Conservation (phyloP, 2,113 vertebrate species). For the Shinisaurus crocodilurus region DNA sequence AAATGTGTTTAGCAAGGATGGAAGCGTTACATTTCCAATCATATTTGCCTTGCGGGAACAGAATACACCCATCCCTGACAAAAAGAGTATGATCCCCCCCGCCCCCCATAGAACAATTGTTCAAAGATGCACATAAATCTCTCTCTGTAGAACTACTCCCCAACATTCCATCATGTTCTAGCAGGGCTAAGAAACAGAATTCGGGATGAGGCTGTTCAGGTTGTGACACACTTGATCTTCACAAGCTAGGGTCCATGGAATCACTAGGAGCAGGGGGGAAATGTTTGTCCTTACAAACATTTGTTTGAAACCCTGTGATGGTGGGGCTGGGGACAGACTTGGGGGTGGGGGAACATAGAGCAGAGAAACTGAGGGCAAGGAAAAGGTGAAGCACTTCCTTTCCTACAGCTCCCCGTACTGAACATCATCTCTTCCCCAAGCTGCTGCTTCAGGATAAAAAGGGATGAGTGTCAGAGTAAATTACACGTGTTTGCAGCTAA, state of each 20-base stretch:
- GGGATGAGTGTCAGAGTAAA: no score
- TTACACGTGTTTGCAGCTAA: not conserved
- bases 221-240: not conserved
- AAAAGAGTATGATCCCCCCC: not conserved
- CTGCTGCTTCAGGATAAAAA: not conserved
- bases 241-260: not conserved
- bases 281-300: not conserved
- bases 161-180: not conserved
- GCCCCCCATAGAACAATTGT: not conserved
- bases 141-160: not conserved
- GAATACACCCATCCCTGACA: not conserved
- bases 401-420: not conserved
- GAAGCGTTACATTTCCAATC: not conserved
- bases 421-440: no score
- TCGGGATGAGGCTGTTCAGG: not conserved
- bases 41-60: not conserved
- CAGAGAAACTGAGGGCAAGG: not conserved
- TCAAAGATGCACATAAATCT: not conserved
- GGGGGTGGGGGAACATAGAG: not conserved
- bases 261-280: not conserved
- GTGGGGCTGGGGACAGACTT: not conserved
- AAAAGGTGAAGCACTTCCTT: not conserved
- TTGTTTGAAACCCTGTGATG: not conserved
- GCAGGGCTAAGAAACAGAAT: not conserved
- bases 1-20: not conserved